Conservation (phyloP, 2,113 vertebrate species). For the Mystacornis crossleyi region DNA sequence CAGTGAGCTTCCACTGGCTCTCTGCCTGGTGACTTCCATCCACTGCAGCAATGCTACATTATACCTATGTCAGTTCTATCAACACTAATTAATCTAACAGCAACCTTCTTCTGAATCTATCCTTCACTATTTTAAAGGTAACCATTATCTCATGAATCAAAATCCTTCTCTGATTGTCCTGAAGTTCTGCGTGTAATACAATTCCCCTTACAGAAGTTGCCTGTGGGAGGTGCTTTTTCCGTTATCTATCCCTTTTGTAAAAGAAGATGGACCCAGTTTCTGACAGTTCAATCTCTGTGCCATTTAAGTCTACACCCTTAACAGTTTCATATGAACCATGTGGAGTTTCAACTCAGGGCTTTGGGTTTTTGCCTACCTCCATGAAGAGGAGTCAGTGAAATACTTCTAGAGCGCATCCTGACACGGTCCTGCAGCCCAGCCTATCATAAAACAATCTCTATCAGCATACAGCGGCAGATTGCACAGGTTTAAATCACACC, state of each 20-base stretch:
- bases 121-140: neutral
- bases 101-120: neutral
- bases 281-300: neutral
- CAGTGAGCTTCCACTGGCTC: neutral
- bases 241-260: neutral
- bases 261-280: neutral
- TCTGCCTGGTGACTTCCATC: neutral
- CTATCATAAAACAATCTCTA: neutral
- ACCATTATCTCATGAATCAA: neutral
- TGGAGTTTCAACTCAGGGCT: neutral
- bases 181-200: neutral
- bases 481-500: constrained; percentile 41
- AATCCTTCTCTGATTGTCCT: neutral
- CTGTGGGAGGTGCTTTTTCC: neutral
- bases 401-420: neutral
- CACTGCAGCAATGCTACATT: neutral
- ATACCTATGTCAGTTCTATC: neutral
- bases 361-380: neutral
- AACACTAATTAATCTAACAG: constrained; percentile 27
- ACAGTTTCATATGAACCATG: neutral
- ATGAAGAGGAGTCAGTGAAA: neutral
- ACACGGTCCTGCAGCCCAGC: neutral
- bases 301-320: neutral
- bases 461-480: neutral
- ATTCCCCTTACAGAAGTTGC: neutral